Base-by-base conservation (phyloP, 2,797 vertebrate species). In the Glossophaga mutica region DNA sequence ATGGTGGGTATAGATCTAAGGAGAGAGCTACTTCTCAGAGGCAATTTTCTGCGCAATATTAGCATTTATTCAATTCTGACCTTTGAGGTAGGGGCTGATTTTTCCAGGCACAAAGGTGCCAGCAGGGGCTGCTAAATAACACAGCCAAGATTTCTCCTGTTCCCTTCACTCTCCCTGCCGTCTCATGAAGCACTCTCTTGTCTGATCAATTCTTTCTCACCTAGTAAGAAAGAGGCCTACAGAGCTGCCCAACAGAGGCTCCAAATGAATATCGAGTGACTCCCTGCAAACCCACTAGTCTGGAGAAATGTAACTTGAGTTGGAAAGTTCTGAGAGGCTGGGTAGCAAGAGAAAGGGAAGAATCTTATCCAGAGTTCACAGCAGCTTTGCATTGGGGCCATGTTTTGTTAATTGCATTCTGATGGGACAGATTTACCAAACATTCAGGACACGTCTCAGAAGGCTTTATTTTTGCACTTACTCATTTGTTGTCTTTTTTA, bases 31-130 rank as follows among this genome's bases (percentile, higher is more conserved):
- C 26, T 62, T 91, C 95, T 96, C 83, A 91, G 79, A 85, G 79
- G 92, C 55, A 87, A 59, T 95, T 96, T 95, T 94, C 88, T 93
- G 82, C 77, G 83, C 7, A 18, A 18, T 87, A 84, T 96, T 96
- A 95, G 67, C 94, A 93, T 95, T 94, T 96, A 67, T 93, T 97
- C 91, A 55, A 15, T 96, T 67, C 70, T 95, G 94, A 97, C 96
- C 95, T 96, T 97, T 97, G 94, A 91, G 92, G 74, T 55, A 24
- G 26, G 11, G 82, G 82, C 52, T 94, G 86, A 65, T 34, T 95
- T 96, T 90, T 65, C 78, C 71, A 92, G 96, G 76, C 89, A 73
- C 42, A 83, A 78, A 93, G 92, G 9, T 91, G 82, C 78, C 95
- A 81, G 91, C 92, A 91, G 92, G 91, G 71, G 42, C 70, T 82